Evolutionary conservation across 1,140 invertebrate species (phyloP), one percentile per base, ranked within the genome.

Genomic region (Drosophila sechellia): DNA sequence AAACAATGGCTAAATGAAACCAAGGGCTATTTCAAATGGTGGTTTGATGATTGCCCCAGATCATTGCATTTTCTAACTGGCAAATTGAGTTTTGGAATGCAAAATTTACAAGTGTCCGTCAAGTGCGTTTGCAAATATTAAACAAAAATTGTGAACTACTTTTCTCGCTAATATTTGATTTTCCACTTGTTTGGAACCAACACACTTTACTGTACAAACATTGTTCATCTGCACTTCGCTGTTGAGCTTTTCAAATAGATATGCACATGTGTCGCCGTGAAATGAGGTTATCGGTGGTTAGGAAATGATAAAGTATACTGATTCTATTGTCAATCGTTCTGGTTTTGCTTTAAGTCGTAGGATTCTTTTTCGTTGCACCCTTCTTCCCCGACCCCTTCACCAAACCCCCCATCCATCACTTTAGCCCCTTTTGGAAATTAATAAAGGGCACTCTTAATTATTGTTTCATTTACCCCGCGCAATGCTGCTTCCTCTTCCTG

Each of bases 381-480:
- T 86, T 75, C 73, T 22, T 8, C 42, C 43, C n/a, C 52, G 27
- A 15, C 46, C n/a, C 34, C 43, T 37, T 3, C 1, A 1, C 17
- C 17, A 17, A 17, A 0, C 17, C 17, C 17, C 3, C 40, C 6
- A 15, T 15, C 15, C 15, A 5, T 45, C 20, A 43, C 56, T 34
- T 50, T 31, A 6, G 6, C 52, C 66, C 53, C 68, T 63, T 73
- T 46, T 74, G 13, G 6, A 75, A 86, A 86, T 87, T 86, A 86
- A 83, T 74, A 54, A 86, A 86, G 83, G 83, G 83, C 83, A 86
- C 81, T 86, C 87, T 86, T 86, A 83, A 86, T 86, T 87, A 86
- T 87, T 86, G 83, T 83, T 86, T 87, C 65, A 81, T 86, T 81
- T 77, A 42, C 68, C 76, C 64, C 76, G 56, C 52, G 48, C 27